These are phyloP conservation scores for Drosophila bipectinata DNA, from an alignment of 1,140 invertebrate genomes.

Conservation along the genomic window DNA sequence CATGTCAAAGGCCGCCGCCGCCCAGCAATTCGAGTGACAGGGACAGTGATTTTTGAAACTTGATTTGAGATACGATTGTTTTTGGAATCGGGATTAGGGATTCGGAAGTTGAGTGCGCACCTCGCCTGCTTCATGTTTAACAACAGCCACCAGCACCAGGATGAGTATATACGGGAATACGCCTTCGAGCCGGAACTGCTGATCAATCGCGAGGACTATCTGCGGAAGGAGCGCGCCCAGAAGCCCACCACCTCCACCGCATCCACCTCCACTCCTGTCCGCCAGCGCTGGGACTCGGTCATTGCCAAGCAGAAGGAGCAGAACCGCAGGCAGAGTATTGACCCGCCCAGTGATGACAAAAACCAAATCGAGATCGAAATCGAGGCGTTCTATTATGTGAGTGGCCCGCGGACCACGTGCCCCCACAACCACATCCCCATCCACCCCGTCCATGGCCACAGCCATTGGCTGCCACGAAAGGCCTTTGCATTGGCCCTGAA, in stretches of 20 bases:
- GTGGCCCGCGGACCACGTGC: conserved; percentile 24
- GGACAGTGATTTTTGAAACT: conserved; percentile 13
- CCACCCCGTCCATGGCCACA: conserved; percentile 8
- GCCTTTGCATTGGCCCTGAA: conserved; percentile 28
- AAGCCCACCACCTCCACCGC: conserved; percentile 13
- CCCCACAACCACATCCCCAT: not conserved
- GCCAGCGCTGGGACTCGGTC: conserved; percentile 73
- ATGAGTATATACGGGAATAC: conserved; percentile 83
- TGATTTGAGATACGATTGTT: conserved; percentile 5
- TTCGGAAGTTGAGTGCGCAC: conserved; percentile 31
- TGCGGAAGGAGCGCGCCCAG: conserved; percentile 62
- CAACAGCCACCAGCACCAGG: conserved; percentile 70
- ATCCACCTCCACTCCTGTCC: conserved; percentile 59
- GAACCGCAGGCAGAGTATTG: conserved; percentile 52
- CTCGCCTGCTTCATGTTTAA: conserved; percentile 75
- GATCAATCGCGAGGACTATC: conserved; percentile 80
- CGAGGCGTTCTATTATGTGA: conserved; percentile 83
- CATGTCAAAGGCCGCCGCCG: conserved; percentile 72
- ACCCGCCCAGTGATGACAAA: conserved; percentile 65
- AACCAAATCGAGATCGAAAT: conserved; percentile 82
- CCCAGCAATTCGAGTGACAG: conserved; percentile 56
- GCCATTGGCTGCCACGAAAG: conserved; percentile 1
- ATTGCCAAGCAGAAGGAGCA: conserved; percentile 75
- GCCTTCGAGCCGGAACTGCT: conserved; percentile 82
- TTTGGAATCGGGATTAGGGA: not conserved